phyloP scores from a whole-genome alignment of 2,113 vertebrate species.

The Mystacornis crossleyi region DNA sequence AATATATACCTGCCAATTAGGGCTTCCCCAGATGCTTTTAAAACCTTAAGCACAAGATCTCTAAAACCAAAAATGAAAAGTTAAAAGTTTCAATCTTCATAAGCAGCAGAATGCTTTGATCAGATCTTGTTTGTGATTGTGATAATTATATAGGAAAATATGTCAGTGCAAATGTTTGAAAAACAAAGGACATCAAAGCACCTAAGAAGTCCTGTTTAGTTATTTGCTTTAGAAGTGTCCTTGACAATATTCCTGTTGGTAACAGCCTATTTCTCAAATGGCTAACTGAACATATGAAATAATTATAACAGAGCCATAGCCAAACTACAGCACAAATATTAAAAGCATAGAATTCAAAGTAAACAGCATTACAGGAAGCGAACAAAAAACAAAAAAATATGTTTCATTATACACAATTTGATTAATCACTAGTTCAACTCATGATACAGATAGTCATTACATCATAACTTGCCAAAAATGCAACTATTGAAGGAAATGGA shows the following conservation, averaged over 20 bases:
- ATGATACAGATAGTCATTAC: neutral
- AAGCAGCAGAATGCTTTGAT: constrained; percentile 37
- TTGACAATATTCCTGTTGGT: constrained; percentile 9
- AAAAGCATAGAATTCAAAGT: constrained; percentile 21
- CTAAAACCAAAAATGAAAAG: neutral
- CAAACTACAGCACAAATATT: neutral
- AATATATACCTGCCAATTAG: neutral
- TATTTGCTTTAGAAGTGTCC: constrained; percentile 28
- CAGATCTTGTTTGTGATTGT: constrained; percentile 33
- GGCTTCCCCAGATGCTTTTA: neutral
- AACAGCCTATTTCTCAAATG: constrained; percentile 18
- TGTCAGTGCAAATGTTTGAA: constrained; percentile 47
- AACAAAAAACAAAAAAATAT: neutral
- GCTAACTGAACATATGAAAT: constrained; percentile 35
- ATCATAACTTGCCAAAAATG: neutral
- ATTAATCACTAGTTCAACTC: neutral
- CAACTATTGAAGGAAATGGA: neutral
- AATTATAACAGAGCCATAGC: constrained; percentile 5
- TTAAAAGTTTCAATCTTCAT: constrained; percentile 30
- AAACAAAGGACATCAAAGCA: constrained; percentile 62
- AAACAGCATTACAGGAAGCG: neutral
- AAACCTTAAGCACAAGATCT: neutral
- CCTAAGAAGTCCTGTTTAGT: constrained; percentile 29
- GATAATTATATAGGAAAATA: constrained; percentile 60
- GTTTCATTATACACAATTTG: neutral